Evolutionary conservation across 2,113 vertebrate genomes (phyloP), one percentile per base, ranked within the genome.

Genomic region (Hippopotamus amphibius): DNA sequence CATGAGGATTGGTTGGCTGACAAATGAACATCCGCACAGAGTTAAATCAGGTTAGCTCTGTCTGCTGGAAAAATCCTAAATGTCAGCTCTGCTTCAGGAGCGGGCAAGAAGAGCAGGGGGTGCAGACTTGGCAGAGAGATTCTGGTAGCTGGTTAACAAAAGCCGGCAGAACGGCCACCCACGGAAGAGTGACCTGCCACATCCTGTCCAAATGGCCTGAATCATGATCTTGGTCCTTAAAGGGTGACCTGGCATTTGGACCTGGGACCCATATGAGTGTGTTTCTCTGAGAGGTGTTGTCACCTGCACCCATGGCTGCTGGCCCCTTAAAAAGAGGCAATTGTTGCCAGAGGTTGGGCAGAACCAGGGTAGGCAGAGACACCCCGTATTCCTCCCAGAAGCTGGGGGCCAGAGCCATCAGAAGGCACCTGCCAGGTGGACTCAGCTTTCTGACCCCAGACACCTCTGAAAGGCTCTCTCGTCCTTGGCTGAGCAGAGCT

Each of bases 221-320:
- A 50, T 24, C 0, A 16, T 24, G 81, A 57, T 24, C 69, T 10
- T 53, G 37, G 48, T 80, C 65, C 71, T 93, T 30, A 33, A 41
- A 33, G 63, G 30, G 65, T 4, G 26, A 41, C 26, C 0, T 11
- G 41, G 68, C 19, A 6, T 50, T 33, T 2, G 46, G 77, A 21
- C 37, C 24, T 28, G 33, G 88, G 48, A 50, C 48, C 21, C 0
- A 2, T 1, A 22, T 3, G 76, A 13, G 13, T 1, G 53, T 33
- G 55, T 50, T 61, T 59, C 77, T 69, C 55, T 6, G 33, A 30
- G 53, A 28, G 50, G 24, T 37, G 33, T 2, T 16, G 1, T 7
- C 8, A 2, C 11, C 83, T n/a, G 12, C 4, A 48, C 41, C 53
- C 12, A 0, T 4, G 6, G 50, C 6, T 5, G 11, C 69, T n/a